Evolutionary conservation across 2,797 vertebrate genomes (phyloP).

Genomic region (Acrocephalus scirpaceus): DNA sequence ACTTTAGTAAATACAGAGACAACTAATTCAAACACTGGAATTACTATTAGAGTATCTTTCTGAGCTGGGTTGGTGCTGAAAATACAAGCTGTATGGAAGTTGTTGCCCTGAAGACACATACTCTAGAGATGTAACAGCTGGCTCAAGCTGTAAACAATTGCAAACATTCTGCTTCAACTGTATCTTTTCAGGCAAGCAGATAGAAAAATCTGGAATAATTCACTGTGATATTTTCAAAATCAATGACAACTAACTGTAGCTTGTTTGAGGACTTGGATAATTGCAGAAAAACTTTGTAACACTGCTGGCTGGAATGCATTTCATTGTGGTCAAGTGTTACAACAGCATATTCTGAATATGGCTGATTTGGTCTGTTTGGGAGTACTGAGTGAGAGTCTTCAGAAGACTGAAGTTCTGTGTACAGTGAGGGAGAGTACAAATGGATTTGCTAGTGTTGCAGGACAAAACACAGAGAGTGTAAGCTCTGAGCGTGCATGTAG

Average conservation of each 20-base stretch:
- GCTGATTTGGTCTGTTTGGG: neutral
- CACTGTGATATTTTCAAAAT: constrained; percentile 55
- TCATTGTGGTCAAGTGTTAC: neutral
- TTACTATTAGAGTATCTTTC: constrained; percentile 70
- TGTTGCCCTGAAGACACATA: constrained; percentile 68
- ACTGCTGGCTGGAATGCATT: neutral
- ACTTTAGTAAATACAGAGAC: constrained; percentile 62
- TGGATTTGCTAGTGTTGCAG: neutral
- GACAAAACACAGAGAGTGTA: neutral
- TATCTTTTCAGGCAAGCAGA: constrained; percentile 60
- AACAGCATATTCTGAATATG: neutral
- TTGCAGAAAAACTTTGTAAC: constrained; percentile 27
- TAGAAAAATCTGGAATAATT: constrained; percentile 34
- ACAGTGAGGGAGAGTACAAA: neutral
- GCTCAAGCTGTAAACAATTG: constrained; percentile 62
- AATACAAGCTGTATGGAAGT: constrained; percentile 67
- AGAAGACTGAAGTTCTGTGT: neutral
- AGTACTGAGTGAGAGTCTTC: neutral
- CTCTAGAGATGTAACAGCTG: constrained; percentile 66
- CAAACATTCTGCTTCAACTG: constrained; percentile 65
- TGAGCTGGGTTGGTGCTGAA: constrained; percentile 69
- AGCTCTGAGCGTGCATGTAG: neutral
- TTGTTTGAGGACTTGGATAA: constrained; percentile 51
- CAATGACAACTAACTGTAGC: neutral
- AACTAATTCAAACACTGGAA: constrained; percentile 72